Evolutionary conservation across 92 coral and sea anemone species (phyloP), one percentile per base, ranked within the genome.

Genomic region (Heteractis magnifica): DNA sequence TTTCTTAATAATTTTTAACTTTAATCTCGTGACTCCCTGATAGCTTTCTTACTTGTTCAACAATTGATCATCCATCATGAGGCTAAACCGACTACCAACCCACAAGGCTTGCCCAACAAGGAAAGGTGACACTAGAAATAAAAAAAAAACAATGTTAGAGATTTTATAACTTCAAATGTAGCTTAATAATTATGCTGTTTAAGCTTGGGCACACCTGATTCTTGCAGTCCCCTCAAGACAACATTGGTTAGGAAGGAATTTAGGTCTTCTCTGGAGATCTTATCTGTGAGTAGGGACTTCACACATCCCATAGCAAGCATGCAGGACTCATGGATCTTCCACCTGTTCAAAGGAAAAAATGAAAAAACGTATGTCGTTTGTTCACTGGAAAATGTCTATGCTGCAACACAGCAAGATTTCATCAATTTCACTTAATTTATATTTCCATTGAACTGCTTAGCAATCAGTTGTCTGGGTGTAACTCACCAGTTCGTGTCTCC

Each of bases 301-400:
- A 96, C 92, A 71, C 98, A 96, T 5, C 99, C 99, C 92, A 96
- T 92, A 71, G 99, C 99, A 51, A 96, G 80, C 98, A 96, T 94
- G 77, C 98, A 94, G 0, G 98, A 94, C 82, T 96, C 99, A 62
- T 96, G 98, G 49, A 94, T 84, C 83, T 96, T 96, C 99, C 99
- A 96, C 99, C 99, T 96, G 64, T 3, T 26, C 0, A 21, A 18
- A 56, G 72, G 79, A 19, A 48, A 59, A 34, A 51, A 51, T 50
- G 34, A 52, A 6, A 19, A 5, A 4, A 1, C 11, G 19, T 18
- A 3, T 68, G 5, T 62, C 9, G 5, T 18, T 62, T 62, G 8
- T 62, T 62, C 12, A 62, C 70, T 16, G 7, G 44, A 34, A 34
- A 34, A 34, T 34, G 44, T 34, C 44, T 34, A 34, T 34, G 44